Percentiles rank a stretch among this genome's conserved stretches.
Conservation (phyloP, 2,113 vertebrate genomes). For the Equus quagga region DNA sequence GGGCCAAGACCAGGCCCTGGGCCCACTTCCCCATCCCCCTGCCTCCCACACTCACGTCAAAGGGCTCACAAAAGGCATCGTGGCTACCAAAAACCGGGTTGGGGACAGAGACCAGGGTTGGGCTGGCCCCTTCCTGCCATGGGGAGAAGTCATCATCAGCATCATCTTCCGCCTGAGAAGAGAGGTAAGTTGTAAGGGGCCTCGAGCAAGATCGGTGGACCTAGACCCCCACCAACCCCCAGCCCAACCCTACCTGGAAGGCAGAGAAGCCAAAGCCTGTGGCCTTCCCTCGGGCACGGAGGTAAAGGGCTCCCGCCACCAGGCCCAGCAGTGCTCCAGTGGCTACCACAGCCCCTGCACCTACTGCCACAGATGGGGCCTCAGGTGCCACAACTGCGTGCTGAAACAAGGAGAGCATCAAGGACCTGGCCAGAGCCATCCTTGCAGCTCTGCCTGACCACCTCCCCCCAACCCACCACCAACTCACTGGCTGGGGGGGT, state of each 20-base stretch:
- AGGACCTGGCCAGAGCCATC: not conserved
- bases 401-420: slow-evolving; percentile 1
- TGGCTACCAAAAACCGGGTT: slow-evolving; percentile 92
- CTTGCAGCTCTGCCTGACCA: not conserved
- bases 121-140: slow-evolving; percentile 83
- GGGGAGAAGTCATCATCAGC: slow-evolving; percentile 83
- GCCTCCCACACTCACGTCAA: slow-evolving; percentile 85
- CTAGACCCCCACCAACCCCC: not conserved
- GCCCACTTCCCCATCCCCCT: rapidly evolving
- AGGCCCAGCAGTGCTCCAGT: slow-evolving; percentile 77
- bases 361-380: slow-evolving; percentile 61
- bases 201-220: rapidly evolving
- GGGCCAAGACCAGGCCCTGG: not conserved
- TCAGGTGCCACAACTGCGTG: not conserved
- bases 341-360: slow-evolving; percentile 79
- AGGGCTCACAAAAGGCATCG: slow-evolving; percentile 88
- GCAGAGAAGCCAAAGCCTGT: slow-evolving; percentile 91
- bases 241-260: slow-evolving; percentile 86
- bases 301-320: slow-evolving; percentile 84
- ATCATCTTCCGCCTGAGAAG: slow-evolving; percentile 83
- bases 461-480: not conserved
- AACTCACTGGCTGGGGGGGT: slow-evolving; percentile 86
- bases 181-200: not conserved
- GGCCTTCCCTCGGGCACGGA: slow-evolving; percentile 86
- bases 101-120: slow-evolving; percentile 91